Conservation (phyloP, 2,888 invertebrate genomes). For the Celastrina argiolus region DNA sequence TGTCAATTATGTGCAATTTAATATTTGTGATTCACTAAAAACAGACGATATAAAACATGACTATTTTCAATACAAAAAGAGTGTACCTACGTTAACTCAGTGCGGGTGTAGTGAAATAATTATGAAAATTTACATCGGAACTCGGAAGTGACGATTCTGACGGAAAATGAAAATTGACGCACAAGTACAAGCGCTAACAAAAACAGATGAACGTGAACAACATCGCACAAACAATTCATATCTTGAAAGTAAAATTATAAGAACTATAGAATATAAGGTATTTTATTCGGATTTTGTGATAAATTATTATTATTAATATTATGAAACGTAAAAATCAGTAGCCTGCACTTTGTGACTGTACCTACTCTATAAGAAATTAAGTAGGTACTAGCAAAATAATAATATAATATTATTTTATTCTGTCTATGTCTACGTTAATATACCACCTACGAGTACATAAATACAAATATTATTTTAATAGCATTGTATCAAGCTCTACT, state of each 20-base stretch:
- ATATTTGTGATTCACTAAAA: slow-evolving; percentile 20
- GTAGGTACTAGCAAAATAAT: too few relatives aligned
- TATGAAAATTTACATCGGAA: slow-evolving; percentile 49
- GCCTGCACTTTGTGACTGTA: too few relatives aligned
- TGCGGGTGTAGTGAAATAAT: slow-evolving; percentile 37
- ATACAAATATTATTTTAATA: too few relatives aligned
- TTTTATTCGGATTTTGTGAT: background rate
- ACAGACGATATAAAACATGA: slow-evolving; percentile 22
- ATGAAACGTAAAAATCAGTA: too few relatives aligned
- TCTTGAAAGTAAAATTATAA: slow-evolving; percentile 52
- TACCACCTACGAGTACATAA: too few relatives aligned
- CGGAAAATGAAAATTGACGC: slow-evolving; percentile 72
- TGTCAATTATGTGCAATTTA: slow-evolving; percentile 20
- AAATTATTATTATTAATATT: too few relatives aligned
- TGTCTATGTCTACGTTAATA: too few relatives aligned
- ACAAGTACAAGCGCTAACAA: slow-evolving; percentile 66
- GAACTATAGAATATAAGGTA: slow-evolving; percentile 64
- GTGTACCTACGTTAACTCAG: slow-evolving; percentile 32
- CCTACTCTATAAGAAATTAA: too few relatives aligned
- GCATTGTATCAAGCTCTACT: too few relatives aligned
- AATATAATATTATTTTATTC: too few relatives aligned
- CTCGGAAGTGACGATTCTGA: slow-evolving; percentile 48
- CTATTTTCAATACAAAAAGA: slow-evolving; percentile 30
- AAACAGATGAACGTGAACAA: slow-evolving; percentile 52
- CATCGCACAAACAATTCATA: slow-evolving; percentile 56